Evolutionary conservation across 2,797 vertebrate genomes (phyloP), one percentile per base, ranked within the genome.

Genomic region (Spinibarbus caldwelli): DNA sequence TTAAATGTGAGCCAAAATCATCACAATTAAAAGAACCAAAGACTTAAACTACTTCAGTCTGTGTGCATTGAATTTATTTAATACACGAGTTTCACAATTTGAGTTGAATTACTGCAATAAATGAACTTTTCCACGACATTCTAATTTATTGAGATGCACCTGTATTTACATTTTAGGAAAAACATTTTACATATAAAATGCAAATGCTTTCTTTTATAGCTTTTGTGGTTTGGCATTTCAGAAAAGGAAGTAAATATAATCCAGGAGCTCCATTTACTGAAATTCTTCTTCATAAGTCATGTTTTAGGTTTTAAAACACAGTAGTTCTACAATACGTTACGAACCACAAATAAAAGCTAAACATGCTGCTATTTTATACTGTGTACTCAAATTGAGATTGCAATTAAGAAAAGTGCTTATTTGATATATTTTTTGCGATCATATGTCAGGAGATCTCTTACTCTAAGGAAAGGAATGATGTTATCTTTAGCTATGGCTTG

Each of bases 401-500:
- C 12, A 29, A 31, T 26, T 21, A 77, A 41, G 9, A 23, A 45
- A 38, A 59, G 17, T 41, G 14, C 15, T 12, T 80, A 68, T 19
- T 54, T 52, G 7, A 66, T 11, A 38, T 64, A 57, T n/a, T 59
- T 2, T 82, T 34, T n/a, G 23, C 66, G 11, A 81, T 71, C 14
- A 73, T 29, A 41, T 38, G 66, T 64, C 38, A 19, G 26, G 26
- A n/a, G 1, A 15, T 45, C 4, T 26, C 97, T 0, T 84, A 99
- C 98, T 96, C 97, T 94, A 68, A 99, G 95, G 89, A 99, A 99
- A 36, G 98, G 98, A 86, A 99, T 98, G 84, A 99, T 99, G 93
- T 99, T 99, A 93, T 99, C 98, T 91, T 99, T 99, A 73, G 98
- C 97, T 5, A 99, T 99, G 2, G 98, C 98, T 89, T 99, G 98